Evolutionary conservation across 2,113 vertebrate species (phyloP).

Genomic region (Phocoena phocoena): DNA sequence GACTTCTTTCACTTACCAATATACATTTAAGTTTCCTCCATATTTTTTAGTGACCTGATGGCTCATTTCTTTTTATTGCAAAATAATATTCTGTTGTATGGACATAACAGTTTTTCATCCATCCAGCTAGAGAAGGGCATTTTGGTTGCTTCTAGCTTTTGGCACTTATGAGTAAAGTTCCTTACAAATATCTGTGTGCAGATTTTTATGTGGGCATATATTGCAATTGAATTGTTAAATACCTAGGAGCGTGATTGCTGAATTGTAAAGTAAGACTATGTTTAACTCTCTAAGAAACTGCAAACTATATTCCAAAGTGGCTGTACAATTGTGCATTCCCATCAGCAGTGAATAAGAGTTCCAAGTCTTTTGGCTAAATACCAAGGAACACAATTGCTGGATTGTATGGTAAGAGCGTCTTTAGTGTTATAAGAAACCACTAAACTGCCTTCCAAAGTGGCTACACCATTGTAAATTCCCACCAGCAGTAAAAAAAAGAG

Average conservation of each 20-base stretch:
- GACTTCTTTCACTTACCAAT: not conserved
- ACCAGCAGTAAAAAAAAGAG: not conserved
- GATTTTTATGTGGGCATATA: not conserved
- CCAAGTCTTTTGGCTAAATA: not conserved
- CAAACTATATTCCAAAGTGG: not conserved
- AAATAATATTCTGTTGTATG: not conserved
- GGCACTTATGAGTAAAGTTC: not conserved
- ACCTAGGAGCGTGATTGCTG: not conserved
- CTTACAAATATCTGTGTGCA: not conserved
- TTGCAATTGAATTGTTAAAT: not conserved
- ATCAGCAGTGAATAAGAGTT: not conserved
- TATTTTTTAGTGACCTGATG: not conserved
- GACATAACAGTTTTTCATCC: not conserved
- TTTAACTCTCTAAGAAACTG: not conserved
- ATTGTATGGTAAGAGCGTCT: not conserved
- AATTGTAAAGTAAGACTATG: not conserved
- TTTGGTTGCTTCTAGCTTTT: not conserved
- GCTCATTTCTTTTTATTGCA: not conserved
- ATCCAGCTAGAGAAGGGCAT: not conserved
- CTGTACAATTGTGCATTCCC: not conserved
- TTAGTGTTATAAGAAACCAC: not conserved
- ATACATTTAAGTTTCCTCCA: not conserved
- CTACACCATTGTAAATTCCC: not conserved
- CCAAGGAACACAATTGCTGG: not conserved
- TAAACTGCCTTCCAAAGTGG: not conserved